Evolutionary conservation across 92 coral and sea anemone genomes (phyloP), one percentile per base, ranked within the genome.

Genomic region (Isaurus tuberculatus): DNA sequence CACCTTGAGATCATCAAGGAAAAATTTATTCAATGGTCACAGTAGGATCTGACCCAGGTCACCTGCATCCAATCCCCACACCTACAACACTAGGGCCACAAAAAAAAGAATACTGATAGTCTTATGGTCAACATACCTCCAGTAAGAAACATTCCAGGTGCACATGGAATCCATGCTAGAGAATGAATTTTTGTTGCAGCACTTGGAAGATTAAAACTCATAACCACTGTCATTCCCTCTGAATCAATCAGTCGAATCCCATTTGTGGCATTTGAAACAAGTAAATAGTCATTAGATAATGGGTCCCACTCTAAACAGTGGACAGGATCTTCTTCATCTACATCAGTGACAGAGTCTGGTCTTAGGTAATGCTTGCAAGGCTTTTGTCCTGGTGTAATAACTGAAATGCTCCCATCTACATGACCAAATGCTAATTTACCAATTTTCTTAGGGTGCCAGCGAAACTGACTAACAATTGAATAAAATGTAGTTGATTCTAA

Each of bases 61-160:
- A n/a, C n/a, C n/a, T n/a, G n/a, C n/a, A n/a, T n/a, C n/a, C n/a
- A n/a, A n/a, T n/a, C n/a, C n/a, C n/a, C n/a, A n/a, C n/a, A n/a
- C n/a, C n/a, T n/a, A n/a, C n/a, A n/a, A n/a, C n/a, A n/a, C n/a
- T n/a, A n/a, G n/a, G n/a, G n/a, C n/a, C n/a, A n/a, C n/a, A n/a
- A n/a, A n/a, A n/a, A n/a, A n/a, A n/a, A n/a, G n/a, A n/a, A n/a
- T n/a, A n/a, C n/a, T n/a, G n/a, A n/a, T n/a, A n/a, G n/a, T n/a
- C n/a, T n/a, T n/a, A 46, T 46, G 53, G 53, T 16, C 17, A 28
- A 22, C 94, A 65, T 40, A 96, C 99, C 99, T 87, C 99, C 99
- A n/a, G 98, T 90, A 9, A 96, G 91, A 86, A 96, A 96, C 79
- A 96, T 88, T n/a, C 99, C 99, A 51, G 99, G 98, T 3, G 97